These are phyloP conservation scores for Staurois parvus DNA, from an alignment of 2,797 vertebrate species.

Conservation along the genomic window DNA sequence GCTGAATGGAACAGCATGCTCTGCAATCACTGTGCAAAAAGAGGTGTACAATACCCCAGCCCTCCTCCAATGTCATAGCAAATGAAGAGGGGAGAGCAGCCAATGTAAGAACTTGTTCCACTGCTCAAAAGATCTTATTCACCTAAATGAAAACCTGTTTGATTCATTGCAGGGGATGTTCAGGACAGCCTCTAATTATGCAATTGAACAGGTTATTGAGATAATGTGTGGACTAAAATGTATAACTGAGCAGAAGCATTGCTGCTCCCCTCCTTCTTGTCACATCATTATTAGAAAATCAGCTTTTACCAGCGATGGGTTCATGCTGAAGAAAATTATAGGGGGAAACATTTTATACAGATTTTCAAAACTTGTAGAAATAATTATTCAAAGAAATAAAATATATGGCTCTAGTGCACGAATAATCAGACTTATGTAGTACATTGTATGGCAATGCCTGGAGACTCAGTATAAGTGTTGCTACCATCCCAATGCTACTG, in stretches of 20 bases:
- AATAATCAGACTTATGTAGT: not conserved
- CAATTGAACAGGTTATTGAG: conserved; percentile 69
- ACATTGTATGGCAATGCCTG: not conserved
- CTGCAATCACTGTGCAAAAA: conserved; percentile 53
- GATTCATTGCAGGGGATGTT: conserved; percentile 67
- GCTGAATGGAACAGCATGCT: conserved; percentile 63
- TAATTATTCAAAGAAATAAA: conserved; percentile 3
- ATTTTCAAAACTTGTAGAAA: conserved; percentile 26
- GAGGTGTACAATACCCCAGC: conserved; percentile 35
- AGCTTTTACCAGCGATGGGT: conserved; percentile 15
- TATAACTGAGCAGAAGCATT: conserved; percentile 61
- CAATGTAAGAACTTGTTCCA: conserved; percentile 56
- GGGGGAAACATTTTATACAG: conserved; percentile 10
- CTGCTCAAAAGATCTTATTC: conserved; percentile 64
- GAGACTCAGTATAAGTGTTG: not conserved
- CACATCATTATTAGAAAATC: conserved; percentile 43
- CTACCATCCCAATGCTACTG: no score
- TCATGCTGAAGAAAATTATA: conserved; percentile 49
- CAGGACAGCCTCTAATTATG: conserved; percentile 69
- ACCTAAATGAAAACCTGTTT: conserved; percentile 68
- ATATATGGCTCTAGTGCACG: not conserved
- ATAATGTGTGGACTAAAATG: conserved; percentile 70
- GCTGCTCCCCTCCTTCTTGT: conserved; percentile 33
- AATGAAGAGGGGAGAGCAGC: conserved; percentile 57
- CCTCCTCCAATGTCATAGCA: conserved; percentile 44